Evolutionary conservation across 2,888 invertebrate genomes (phyloP).

Genomic region (Chymomyza procnemis): DNA sequence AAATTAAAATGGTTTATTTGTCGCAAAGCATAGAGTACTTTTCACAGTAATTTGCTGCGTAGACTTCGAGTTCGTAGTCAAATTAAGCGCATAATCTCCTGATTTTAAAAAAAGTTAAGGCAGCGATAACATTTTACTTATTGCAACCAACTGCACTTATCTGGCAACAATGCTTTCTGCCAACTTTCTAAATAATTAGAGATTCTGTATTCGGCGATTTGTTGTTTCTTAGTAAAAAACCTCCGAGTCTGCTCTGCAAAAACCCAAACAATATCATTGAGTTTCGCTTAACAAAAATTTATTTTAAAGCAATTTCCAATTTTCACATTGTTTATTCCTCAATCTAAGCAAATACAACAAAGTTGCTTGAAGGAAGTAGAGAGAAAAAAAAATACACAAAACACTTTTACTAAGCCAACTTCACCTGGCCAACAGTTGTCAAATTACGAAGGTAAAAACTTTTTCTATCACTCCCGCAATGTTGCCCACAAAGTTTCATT

Average conservation of each 20-base stretch:
- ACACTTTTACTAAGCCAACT: neutral
- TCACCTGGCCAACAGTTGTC: neutral
- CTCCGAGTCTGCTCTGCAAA: neutral
- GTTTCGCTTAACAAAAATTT: neutral
- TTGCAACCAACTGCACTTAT: no score
- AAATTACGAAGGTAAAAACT: neutral
- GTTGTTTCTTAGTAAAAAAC: no score
- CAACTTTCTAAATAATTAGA: no score
- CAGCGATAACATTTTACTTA: no score
- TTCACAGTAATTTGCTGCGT: no score
- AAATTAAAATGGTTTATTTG: no score
- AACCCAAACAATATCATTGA: neutral
- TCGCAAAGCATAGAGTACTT: no score
- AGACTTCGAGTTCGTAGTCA: no score
- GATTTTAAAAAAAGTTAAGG: no score
- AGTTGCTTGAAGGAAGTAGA: neutral
- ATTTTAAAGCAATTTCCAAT: neutral
- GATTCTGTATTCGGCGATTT: no score
- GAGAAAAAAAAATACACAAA: neutral
- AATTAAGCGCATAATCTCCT: no score
- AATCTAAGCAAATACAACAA: neutral
- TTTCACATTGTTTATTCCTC: neutral
- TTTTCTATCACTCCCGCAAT: conserved; percentile 11
- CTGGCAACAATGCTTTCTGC: no score
- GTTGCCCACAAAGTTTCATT: conserved; percentile 22